phyloP scores from a whole-genome alignment of 2,113 vertebrate species.

The Rhodinocichla rosea region DNA sequence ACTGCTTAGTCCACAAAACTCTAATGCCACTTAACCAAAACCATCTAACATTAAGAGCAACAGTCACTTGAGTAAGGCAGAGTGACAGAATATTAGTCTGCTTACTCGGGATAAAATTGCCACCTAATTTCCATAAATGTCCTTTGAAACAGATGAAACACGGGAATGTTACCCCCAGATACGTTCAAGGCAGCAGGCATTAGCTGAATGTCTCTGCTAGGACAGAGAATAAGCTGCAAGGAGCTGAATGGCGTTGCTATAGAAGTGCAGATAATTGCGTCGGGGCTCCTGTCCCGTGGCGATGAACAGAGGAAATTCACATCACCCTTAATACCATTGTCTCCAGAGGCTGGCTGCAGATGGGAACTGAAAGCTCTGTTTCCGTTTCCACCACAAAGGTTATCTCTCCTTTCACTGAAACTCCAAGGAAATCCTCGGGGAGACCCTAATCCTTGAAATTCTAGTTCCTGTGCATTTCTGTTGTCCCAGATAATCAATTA shows the following conservation, averaged over 20 bases:
- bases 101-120: slow-evolving; percentile 12
- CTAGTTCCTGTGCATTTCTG: slow-evolving; percentile 42
- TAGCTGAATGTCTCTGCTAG: background rate
- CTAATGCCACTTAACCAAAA: background rate
- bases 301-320: slow-evolving; percentile 34
- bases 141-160: slow-evolving; percentile 1
- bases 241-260: background rate
- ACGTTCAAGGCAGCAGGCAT: background rate
- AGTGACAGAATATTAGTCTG: slow-evolving; percentile 23
- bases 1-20: background rate
- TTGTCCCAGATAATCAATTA: slow-evolving; percentile 55
- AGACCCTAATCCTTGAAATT: slow-evolving; percentile 60
- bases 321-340: slow-evolving; percentile 8
- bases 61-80: background rate
- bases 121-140: background rate
- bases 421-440: background rate
- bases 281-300: background rate
- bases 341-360: slow-evolving; percentile 7
- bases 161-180: background rate
- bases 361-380: slow-evolving; percentile 30
- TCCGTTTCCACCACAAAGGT: slow-evolving; percentile 34
- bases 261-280: background rate
- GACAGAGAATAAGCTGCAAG: background rate
- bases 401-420: slow-evolving; percentile 25
- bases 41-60: background rate